Conservation (phyloP, 2,797 vertebrate genomes). For the Odontamblyopus lacepedii region DNA sequence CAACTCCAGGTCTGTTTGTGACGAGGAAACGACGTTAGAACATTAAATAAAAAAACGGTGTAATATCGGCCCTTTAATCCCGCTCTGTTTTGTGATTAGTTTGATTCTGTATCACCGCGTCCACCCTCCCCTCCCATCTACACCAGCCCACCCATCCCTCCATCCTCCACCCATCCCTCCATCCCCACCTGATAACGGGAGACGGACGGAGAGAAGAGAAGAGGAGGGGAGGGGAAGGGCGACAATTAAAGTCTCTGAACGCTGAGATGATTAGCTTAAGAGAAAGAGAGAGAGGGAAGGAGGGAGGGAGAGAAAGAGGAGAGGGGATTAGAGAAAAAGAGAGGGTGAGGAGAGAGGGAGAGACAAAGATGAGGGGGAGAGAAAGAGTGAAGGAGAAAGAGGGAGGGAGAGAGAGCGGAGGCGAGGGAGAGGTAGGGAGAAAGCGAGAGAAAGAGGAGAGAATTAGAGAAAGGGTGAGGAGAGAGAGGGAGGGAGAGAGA, state of each 20-base stretch:
- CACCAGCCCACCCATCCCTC: conserved; percentile 9
- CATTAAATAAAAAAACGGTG: too few species aligned
- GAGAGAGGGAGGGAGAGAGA: too few species aligned
- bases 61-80: neutral
- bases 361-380: too few species aligned
- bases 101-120: conserved; percentile 18
- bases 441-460: too few species aligned
- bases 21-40: too few species aligned
- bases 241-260: conserved; percentile 75
- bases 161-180: conserved; percentile 26
- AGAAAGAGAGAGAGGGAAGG: conserved; percentile 45
- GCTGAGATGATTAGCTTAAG: conserved; percentile 70
- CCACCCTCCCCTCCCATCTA: conserved; percentile 3
- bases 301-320: conserved; percentile 22
- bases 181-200: conserved; percentile 44
- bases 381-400: too few species aligned
- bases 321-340: too few species aligned
- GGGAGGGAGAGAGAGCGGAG: conserved; percentile 15
- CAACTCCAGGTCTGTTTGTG: too few species aligned
- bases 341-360: too few species aligned
- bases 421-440: neutral
- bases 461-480: too few species aligned
- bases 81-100: neutral
- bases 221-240: conserved; percentile 18
- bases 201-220: conserved; percentile 51